Percentiles rank a stretch among this genome's conserved stretches.
Conservation (phyloP, 2,113 vertebrate species). For the Orycteropus afer region DNA sequence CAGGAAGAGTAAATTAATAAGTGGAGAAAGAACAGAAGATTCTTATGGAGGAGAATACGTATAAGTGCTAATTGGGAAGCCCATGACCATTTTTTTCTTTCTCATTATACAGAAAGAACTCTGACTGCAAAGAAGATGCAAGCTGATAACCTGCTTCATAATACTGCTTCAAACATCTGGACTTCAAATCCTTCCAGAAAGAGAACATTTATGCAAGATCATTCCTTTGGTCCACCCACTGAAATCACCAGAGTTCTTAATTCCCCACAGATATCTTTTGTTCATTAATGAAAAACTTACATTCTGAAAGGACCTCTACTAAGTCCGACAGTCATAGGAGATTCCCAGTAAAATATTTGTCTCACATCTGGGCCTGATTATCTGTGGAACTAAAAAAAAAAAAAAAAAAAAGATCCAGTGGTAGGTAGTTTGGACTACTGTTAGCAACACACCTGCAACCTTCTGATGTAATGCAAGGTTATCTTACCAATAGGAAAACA, state of each 20-base stretch:
- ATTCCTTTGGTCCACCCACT: not conserved
- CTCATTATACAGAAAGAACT: not conserved
- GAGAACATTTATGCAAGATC: accelerated
- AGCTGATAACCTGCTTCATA: not conserved
- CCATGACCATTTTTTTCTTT: accelerated
- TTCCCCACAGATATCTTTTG: not conserved
- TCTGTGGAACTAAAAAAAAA: not conserved
- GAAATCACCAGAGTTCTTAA: not conserved
- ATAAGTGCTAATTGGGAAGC: not conserved
- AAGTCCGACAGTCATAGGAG: not conserved
- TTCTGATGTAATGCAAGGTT: not conserved
- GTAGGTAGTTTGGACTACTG: not conserved
- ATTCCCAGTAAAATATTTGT: not conserved
- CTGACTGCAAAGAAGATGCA: not conserved
- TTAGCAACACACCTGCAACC: too few species aligned
- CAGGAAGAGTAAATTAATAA: not conserved
- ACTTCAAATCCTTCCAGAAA: not conserved
- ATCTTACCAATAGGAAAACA: not conserved
- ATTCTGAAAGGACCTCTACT: not conserved
- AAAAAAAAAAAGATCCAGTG: too few species aligned
- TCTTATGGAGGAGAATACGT: too few species aligned
- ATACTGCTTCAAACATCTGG: accelerated
- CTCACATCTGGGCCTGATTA: too few species aligned
- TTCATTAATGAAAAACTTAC: not conserved
- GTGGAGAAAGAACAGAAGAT: not conserved